These are phyloP conservation scores for Bombylius discolor DNA, from an alignment of 2,888 invertebrate genomes.

Conservation along the genomic window DNA sequence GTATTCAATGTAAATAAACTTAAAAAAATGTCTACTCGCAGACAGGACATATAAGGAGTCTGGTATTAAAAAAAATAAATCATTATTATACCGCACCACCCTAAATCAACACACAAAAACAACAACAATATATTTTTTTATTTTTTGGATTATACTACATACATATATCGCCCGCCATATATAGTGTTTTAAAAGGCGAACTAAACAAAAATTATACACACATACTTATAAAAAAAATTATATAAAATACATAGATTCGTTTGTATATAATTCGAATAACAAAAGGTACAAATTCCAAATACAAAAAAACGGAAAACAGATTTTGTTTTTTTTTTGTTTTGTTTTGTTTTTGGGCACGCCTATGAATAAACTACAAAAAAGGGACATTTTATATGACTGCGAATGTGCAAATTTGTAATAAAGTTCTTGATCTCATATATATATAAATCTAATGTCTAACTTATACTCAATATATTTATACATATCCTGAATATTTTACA, in stretches of 20 bases:
- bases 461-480: no score
- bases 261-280: not conserved
- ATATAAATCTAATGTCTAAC: no score
- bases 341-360: conserved; percentile 4
- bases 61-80: not conserved
- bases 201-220: no score
- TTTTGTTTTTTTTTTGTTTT: not conserved
- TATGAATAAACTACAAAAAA: conserved; percentile 2
- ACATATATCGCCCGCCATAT: no score
- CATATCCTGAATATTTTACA: no score
- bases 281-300: not conserved
- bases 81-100: not conserved
- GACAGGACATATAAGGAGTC: not conserved
- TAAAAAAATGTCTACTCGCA: not conserved
- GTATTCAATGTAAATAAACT: conserved; percentile 4
- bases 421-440: not conserved
- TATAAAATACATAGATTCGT: not conserved
- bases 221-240: no score
- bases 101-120: no score
- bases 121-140: no score
- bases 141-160: no score
- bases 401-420: not conserved
- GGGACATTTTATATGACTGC: not conserved
- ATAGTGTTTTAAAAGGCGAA: no score
- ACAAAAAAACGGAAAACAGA: not conserved